Percentiles rank a stretch among this genome's conserved stretches.
Evolutionary conservation across 2,888 invertebrate species (phyloP).

Genomic region (Sericinus montela): DNA sequence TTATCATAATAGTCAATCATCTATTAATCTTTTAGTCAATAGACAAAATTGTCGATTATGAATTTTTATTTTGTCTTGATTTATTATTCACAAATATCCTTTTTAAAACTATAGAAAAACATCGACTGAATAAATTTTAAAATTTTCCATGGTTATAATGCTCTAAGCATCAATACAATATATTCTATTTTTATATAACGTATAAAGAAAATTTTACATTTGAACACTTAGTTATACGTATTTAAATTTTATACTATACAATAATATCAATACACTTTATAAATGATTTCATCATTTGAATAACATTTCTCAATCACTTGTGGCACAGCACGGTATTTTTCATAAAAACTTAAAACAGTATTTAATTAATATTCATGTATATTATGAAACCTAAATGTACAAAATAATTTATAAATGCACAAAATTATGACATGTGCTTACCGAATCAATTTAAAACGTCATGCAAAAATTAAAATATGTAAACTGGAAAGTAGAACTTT

Average conservation of each 20-base stretch:
- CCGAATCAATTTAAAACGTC: background rate
- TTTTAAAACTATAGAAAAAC: too few species aligned
- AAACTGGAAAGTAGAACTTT: background rate
- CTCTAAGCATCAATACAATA: too few species aligned
- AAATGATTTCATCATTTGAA: background rate
- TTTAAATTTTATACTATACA: background rate
- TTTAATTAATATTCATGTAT: background rate
- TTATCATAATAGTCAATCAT: too few species aligned
- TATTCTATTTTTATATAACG: too few species aligned
- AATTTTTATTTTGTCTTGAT: too few species aligned
- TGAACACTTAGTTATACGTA: background rate
- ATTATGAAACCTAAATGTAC: background rate
- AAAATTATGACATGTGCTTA: background rate
- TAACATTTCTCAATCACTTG: constrained; percentile 1
- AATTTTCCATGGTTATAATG: too few species aligned
- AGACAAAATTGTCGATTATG: too few species aligned
- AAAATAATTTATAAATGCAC: background rate
- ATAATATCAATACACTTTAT: background rate
- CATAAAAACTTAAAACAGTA: background rate
- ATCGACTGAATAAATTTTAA: too few species aligned
- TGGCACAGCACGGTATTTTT: constrained; percentile 2
- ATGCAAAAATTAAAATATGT: background rate
- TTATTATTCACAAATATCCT: too few species aligned
- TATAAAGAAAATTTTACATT: background rate
- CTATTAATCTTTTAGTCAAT: too few species aligned